These are phyloP conservation scores for Anguilla marmorata DNA, from an alignment of 2,797 vertebrate species.

Conservation along the genomic window DNA sequence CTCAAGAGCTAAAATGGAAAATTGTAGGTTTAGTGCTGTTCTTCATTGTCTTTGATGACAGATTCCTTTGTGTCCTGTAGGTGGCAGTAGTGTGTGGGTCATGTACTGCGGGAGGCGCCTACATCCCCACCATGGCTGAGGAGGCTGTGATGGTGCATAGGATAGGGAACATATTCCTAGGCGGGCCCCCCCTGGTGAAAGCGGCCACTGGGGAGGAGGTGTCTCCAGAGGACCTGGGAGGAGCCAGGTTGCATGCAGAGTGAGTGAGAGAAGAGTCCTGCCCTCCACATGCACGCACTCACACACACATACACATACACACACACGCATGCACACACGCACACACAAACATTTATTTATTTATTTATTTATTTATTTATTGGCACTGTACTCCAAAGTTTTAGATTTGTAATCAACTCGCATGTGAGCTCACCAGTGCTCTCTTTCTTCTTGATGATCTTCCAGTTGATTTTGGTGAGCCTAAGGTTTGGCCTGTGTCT, in stretches of 20 bases:
- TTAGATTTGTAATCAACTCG: no score
- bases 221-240: conserved; percentile 81
- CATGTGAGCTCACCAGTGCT: no score
- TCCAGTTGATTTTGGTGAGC: no score
- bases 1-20: background rate
- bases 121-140: conserved; percentile 82
- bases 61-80: conserved; percentile 55
- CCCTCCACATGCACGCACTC: no score
- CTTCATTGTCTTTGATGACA: background rate
- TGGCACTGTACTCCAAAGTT: no score
- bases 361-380: background rate
- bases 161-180: conserved; percentile 82
- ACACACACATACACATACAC: background rate
- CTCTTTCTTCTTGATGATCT: no score
- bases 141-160: conserved; percentile 79
- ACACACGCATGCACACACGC: background rate
- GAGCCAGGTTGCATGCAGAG: conserved; percentile 81
- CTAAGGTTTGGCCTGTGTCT: no score
- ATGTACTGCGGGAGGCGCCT: conserved; percentile 84
- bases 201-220: conserved; percentile 86
- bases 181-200: conserved; percentile 84
- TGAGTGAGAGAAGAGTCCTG: conserved; percentile 51
- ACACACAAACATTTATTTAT: background rate
- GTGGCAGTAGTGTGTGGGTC: conserved; percentile 87
- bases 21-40: background rate